These are phyloP conservation scores for Cacatua alba DNA, from an alignment of 2,113 vertebrate genomes.

Conservation along the genomic window DNA sequence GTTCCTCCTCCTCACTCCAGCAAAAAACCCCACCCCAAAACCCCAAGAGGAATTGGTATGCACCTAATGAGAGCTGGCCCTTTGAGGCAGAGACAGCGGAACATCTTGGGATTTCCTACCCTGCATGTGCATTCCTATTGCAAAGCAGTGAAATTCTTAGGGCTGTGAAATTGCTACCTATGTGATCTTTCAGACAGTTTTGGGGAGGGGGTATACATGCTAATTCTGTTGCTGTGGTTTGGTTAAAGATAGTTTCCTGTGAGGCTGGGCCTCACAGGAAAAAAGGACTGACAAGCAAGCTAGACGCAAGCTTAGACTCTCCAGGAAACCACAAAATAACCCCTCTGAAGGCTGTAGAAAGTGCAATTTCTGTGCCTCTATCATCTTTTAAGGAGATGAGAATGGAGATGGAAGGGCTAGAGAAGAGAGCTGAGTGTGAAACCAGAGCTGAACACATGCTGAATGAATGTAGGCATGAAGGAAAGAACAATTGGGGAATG, in stretches of 20 bases:
- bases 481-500: neutral
- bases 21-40: neutral
- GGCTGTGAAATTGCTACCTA: constrained; percentile 46
- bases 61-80: neutral
- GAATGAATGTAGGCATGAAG: fast-evolving
- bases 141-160: neutral
- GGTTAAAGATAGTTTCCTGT: constrained; percentile 51
- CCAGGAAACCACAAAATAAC: constrained; percentile 68
- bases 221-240: constrained; percentile 36
- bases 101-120: constrained; percentile 37
- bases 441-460: neutral
- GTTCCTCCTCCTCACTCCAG: neutral
- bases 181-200: constrained; percentile 23
- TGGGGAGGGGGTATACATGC: neutral
- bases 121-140: constrained; percentile 7
- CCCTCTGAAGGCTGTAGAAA: neutral
- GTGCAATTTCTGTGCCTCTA: neutral
- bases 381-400: neutral
- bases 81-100: constrained; percentile 8
- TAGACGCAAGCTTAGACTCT: constrained; percentile 38
- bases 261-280: neutral
- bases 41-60: neutral
- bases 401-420: neutral
- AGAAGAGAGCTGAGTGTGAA: neutral
- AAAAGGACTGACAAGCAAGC: neutral